Evolutionary conservation across 92 coral and sea anemone genomes (phyloP).

Genomic region (Diadumene lineata): DNA sequence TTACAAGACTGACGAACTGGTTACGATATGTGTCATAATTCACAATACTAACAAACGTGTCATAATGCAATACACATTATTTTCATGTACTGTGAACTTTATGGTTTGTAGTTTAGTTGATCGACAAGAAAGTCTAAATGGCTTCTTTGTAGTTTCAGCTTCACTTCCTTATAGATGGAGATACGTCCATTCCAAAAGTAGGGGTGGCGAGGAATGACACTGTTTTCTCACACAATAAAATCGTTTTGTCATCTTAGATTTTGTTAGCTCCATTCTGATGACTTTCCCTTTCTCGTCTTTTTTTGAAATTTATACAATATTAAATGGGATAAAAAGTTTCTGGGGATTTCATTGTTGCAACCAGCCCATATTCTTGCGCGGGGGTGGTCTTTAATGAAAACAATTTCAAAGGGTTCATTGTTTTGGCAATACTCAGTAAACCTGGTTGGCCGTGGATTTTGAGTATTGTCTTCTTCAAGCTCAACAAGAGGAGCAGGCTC

Average conservation of each 20-base stretch:
- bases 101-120: background rate
- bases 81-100: too few relatives aligned
- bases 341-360: background rate
- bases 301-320: background rate
- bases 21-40: too few relatives aligned
- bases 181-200: slow-evolving; percentile 9
- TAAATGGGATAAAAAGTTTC: background rate
- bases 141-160: background rate
- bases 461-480: background rate
- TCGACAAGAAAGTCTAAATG: background rate
- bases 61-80: too few relatives aligned
- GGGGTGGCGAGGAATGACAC: background rate
- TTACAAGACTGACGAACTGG: too few relatives aligned
- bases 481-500: background rate
- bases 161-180: background rate
- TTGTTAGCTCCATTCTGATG: background rate
- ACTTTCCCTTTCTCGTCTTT: background rate
- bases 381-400: background rate
- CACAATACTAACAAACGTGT: too few relatives aligned
- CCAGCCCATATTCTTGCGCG: background rate
- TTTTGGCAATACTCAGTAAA: background rate
- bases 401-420: background rate
- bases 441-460: background rate
- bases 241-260: background rate
- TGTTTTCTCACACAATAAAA: slow-evolving; percentile 1